Base-by-base conservation (phyloP, 2,888 invertebrate genomes). In the Cephus pygmeus region DNA sequence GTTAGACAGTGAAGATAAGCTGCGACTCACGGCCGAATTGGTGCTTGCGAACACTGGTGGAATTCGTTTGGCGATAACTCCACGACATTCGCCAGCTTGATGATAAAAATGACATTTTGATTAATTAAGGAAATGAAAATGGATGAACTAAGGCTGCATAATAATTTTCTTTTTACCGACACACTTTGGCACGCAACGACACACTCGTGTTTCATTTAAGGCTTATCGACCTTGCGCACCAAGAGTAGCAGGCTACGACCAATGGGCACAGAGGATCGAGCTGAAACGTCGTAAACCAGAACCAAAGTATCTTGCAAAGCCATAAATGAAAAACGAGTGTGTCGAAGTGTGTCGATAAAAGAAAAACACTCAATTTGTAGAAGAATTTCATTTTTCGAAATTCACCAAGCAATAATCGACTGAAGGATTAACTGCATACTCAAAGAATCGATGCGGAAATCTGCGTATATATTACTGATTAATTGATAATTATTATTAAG, bases 11-110 rank as follows among this genome's bases (percentile, higher is more conserved):
- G 88, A 90, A 69, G 91, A 92, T 15, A 90, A 92, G 75, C 84
- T 93, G 34, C 86, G 88, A 31, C 90, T 93, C 12, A 86, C 90
- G 3, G 90, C 91, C 0, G 92, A 93, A 79, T 85, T 93, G 12
- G 93, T 93, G n/a, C 87, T 93, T 4, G 81, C 85, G 30, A 90
- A 87, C 71, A 85, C 85, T 4, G 83, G 84, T 33, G 90, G 90
- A 34, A 79, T 90, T 69, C 84, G 83, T 11, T 78, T 90, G 34
- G 87, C 85, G 79, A 81, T 90, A 33, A 85, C 83, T 0, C 87
- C 88, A 0, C 56, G 56, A 23, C 23, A 23, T 23, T 56, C 56
- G 56, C 56, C 23, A 9, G 56, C 56, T 56, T 9, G 6, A 56
- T 23, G 56, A 56, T 56, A 56, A 23, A 56, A 56, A 3, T 23